These are phyloP conservation scores for Grus americana DNA, from an alignment of 2,113 vertebrate species.

Conservation along the genomic window DNA sequence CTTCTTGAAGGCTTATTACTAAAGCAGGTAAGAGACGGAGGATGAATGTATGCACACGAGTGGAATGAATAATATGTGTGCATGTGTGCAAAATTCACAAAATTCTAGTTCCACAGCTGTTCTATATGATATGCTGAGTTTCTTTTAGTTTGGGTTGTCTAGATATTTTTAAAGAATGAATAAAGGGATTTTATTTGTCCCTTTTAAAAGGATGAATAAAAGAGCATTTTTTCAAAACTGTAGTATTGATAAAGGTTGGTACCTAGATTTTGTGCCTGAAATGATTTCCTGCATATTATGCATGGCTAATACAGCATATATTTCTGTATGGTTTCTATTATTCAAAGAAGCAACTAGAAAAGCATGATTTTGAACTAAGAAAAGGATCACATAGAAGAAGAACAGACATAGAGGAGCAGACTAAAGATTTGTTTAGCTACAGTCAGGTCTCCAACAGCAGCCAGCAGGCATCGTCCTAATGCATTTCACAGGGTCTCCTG, in stretches of 20 bases:
- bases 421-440: not conserved
- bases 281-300: not conserved
- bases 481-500: not conserved
- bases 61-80: not conserved
- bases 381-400: not conserved
- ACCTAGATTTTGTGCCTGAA: not conserved
- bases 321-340: not conserved
- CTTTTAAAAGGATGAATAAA: not conserved
- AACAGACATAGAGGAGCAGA: not conserved
- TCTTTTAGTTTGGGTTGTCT: not conserved
- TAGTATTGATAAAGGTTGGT: not conserved
- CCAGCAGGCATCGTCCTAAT: not conserved
- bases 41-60: not conserved
- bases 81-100: not conserved
- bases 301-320: not conserved
- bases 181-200: not conserved
- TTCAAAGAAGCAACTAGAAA: not conserved
- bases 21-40: conserved; percentile 16
- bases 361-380: not conserved
- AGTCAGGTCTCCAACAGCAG: not conserved
- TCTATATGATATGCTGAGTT: not conserved
- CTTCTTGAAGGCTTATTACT: conserved; percentile 15
- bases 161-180: not conserved
- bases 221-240: not conserved
- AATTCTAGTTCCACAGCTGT: not conserved